Evolutionary conservation across 2,797 vertebrate genomes (phyloP).

Genomic region (Pterois miles): DNA sequence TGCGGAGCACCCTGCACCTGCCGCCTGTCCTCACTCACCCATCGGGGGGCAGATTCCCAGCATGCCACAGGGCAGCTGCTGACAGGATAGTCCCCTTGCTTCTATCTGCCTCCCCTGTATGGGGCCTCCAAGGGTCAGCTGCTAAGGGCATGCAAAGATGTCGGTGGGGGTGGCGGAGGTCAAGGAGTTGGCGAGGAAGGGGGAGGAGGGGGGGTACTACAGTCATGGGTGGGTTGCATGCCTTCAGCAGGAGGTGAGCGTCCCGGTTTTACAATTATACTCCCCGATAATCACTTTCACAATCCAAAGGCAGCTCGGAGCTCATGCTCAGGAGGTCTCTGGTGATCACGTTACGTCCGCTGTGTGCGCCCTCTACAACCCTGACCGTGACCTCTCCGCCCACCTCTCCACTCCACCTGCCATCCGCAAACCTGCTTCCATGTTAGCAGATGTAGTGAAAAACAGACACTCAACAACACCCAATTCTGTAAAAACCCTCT

Average conservation of each 20-base stretch:
- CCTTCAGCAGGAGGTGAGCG: conserved; percentile 71
- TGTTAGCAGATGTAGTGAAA: conserved; percentile 20
- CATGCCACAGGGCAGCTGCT: conserved; percentile 86
- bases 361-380: conserved; percentile 39
- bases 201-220: not conserved
- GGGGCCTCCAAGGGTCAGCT: conserved; percentile 77
- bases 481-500: not conserved
- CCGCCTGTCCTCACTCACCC: conserved; percentile 80
- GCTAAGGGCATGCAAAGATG: conserved; percentile 72
- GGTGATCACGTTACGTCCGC: conserved; percentile 74
- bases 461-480: not conserved
- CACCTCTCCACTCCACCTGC: conserved; percentile 64
- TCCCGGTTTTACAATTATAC: conserved; percentile 76
- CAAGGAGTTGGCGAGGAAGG: conserved; percentile 67
- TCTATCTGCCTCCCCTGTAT: conserved; percentile 49
- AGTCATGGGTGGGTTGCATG: conserved; percentile 60
- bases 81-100: conserved; percentile 73
- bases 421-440: conserved; percentile 27
- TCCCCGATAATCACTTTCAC: conserved; percentile 81
- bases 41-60: conserved; percentile 79
- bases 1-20: conserved; percentile 78
- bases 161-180: conserved; percentile 65
- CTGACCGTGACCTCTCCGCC: conserved; percentile 34
- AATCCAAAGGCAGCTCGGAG: conserved; percentile 61
- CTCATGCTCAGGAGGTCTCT: conserved; percentile 65